Evolutionary conservation across 2,113 vertebrate genomes (phyloP), one percentile per base, ranked within the genome.

Genomic region (Syrrhaptes paradoxus): DNA sequence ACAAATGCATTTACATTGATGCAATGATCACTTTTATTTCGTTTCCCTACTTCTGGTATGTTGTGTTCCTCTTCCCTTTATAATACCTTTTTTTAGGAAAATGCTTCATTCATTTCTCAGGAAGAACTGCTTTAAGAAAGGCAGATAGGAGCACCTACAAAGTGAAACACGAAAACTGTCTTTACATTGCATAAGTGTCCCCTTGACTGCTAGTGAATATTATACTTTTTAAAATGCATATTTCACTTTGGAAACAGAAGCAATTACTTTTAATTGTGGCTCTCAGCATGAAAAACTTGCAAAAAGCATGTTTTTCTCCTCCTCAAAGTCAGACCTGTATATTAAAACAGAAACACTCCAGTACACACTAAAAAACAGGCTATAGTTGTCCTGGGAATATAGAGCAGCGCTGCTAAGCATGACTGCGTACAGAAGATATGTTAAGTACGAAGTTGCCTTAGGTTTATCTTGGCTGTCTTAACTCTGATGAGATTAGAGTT

Each of bases 181-280:
- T 86, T 71, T 59, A 63, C 21, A 24, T 22, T 48, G 75, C 17
- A 13, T 87, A 86, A 91, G 66, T 6, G 9, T 81, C 32, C 90
- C 93, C 82, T 43, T 61, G 61, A 41, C 76, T 81, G 55, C 59
- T 41, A 51, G 36, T 63, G 61, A 78, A 67, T 55, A 86, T 85
- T 61, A 51, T 28, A 71, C 61, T 45, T 95, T 89, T 91, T 82
- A 72, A 96, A 90, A 94, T 73, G 48, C 45, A 20, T 57, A 45
- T 85, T 96, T 94, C 86, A 92, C 65, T 92, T 86, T 25, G 28
- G 81, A 92, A 92, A 89, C n/a, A 89, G 71, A 92, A 91, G 67
- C 68, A 91, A 95, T 96, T 96, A 94, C 73, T 96, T 93, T 89
- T 97, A 96, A 97, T 96, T 97, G 93, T 87, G 34, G 38, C 95